Conservation (phyloP, 2,888 invertebrate genomes). For the Ceramica pisi region DNA sequence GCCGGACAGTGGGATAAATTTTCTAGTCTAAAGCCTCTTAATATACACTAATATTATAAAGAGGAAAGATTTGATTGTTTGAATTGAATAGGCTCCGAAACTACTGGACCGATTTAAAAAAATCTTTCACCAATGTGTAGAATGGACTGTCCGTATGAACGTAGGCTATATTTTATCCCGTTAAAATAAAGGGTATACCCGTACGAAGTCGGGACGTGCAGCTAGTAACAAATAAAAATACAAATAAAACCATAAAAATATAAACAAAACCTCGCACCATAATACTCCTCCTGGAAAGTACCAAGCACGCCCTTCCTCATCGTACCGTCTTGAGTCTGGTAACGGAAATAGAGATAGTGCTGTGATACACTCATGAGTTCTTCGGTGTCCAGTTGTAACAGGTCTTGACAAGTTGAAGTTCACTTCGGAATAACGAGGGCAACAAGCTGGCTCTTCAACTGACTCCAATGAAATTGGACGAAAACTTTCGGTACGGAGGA, state of each 20-base stretch:
- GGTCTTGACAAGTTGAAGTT: conserved; percentile 61
- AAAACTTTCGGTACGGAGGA: conserved; percentile 25
- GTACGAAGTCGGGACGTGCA: no score
- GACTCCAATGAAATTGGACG: conserved; percentile 64
- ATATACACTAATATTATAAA: no score
- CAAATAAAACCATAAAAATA: neutral
- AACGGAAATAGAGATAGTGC: conserved; percentile 50
- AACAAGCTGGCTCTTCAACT: conserved; percentile 56
- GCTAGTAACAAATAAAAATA: no score
- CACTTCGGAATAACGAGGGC: conserved; percentile 62
- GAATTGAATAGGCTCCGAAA: no score
- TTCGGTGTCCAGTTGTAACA: conserved; percentile 56
- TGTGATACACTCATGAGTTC: conserved; percentile 51
- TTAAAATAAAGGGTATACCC: no score
- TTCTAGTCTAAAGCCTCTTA: neutral
- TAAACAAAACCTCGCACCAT: conserved; percentile 70
- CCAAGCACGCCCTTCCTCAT: conserved; percentile 78
- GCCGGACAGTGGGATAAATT: no score
- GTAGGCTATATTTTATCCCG: no score
- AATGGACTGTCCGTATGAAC: no score
- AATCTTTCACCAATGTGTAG: no score
- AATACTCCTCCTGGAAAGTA: conserved; percentile 83
- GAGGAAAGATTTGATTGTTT: no score
- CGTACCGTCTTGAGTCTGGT: conserved; percentile 62
- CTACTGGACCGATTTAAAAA: no score